A percentile compares a stretch with the other conserved stretches of the same genome.
Conservation (phyloP, 2,888 invertebrate species). For the Sussaba pulchella region DNA sequence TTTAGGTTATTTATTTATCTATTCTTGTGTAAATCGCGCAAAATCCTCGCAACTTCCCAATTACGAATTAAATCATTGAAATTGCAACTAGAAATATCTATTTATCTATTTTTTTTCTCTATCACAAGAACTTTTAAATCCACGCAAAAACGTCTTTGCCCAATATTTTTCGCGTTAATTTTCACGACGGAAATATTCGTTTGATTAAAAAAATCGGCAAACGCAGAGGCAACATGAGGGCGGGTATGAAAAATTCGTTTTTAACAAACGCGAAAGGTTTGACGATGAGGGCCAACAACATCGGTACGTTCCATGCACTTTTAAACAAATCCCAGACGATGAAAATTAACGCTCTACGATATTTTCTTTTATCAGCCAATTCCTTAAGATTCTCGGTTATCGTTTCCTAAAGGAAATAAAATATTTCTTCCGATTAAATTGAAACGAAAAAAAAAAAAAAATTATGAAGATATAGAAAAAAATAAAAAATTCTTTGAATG, state of each 20-base stretch:
- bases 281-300: slow-evolving; percentile 73
- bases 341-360: slow-evolving; percentile 72
- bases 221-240: slow-evolving; percentile 74
- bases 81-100: no score
- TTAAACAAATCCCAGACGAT: slow-evolving; percentile 78
- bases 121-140: not conserved
- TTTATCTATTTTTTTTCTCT: slow-evolving; percentile 6
- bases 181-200: slow-evolving; percentile 68
- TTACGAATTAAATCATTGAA: slow-evolving; percentile 31
- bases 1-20: no score
- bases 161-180: slow-evolving; percentile 69
- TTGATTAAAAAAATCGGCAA: slow-evolving; percentile 76
- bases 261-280: slow-evolving; percentile 73
- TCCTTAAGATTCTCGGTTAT: slow-evolving; percentile 74
- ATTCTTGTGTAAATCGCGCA: no score
- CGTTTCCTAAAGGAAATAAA: slow-evolving; percentile 81
- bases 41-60: slow-evolving; percentile 16
- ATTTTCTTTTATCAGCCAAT: slow-evolving; percentile 72
- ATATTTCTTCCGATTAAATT: no score
- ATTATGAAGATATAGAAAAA: slow-evolving; percentile 1
- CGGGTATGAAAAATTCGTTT: slow-evolving; percentile 72
- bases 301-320: slow-evolving; percentile 77
- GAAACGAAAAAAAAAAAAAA: slow-evolving; percentile 55
- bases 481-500: not conserved
- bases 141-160: slow-evolving; percentile 51